phyloP scores from a whole-genome alignment of 2,113 vertebrate genomes.

The Origma solitaria region DNA sequence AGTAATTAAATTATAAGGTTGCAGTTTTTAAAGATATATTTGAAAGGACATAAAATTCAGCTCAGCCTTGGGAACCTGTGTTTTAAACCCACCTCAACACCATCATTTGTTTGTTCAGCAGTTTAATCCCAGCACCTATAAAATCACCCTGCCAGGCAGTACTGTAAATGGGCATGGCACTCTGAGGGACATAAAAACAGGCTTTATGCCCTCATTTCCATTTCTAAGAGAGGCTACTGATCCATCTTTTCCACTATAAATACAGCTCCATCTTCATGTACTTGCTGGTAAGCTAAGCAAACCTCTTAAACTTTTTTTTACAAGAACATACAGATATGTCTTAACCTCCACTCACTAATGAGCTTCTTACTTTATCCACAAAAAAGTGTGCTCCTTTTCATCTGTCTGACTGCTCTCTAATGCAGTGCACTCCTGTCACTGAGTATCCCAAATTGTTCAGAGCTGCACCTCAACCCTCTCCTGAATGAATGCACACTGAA shows the following conservation, averaged over 20 bases:
- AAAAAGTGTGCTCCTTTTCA: neutral
- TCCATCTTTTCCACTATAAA: neutral
- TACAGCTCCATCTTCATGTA: neutral
- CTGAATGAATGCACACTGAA: neutral
- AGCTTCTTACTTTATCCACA: neutral
- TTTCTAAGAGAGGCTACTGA: neutral
- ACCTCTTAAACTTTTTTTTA: neutral
- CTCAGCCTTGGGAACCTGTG: neutral
- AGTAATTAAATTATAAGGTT: constrained; percentile 23
- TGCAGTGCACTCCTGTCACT: neutral
- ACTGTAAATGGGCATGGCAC: neutral
- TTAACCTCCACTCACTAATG: neutral
- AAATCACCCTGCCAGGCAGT: neutral
- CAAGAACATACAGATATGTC: neutral
- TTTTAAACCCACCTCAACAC: neutral
- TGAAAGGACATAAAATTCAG: neutral
- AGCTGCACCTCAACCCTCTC: neutral
- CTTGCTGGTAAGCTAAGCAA: neutral
- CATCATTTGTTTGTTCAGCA: constrained; percentile 21
- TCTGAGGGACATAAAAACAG: neutral
- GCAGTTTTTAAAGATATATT: neutral
- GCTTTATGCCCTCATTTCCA: constrained; percentile 6
- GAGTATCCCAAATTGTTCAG: fast-evolving
- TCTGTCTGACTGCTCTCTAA: neutral
- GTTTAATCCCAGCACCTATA: constrained; percentile 8